Percentiles rank a stretch among this genome's conserved stretches.
Evolutionary conservation across 2,888 invertebrate species (phyloP).

Genomic region (Drosophila infuscata): DNA sequence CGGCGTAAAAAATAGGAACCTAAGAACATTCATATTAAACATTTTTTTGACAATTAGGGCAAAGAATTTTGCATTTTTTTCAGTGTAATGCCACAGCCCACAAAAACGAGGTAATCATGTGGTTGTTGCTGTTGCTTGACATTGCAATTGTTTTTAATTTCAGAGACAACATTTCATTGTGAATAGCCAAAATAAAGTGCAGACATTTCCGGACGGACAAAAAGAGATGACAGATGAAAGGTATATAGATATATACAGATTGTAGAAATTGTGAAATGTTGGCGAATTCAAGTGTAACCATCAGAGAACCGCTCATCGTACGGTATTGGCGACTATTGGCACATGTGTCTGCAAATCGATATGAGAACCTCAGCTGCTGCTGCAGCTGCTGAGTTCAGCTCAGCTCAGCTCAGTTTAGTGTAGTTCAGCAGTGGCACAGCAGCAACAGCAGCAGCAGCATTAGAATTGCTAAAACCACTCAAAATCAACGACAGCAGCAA

Average conservation of each 20-base stretch:
- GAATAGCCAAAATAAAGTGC: conserved; percentile 49
- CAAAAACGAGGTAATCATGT: conserved; percentile 43
- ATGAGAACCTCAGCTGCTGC: conserved; percentile 46
- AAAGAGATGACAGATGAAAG: conserved; percentile 6
- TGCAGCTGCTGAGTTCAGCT: conserved; percentile 37
- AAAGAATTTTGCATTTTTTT: background rate
- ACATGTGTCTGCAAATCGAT: conserved; percentile 50
- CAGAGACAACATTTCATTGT: conserved; percentile 61
- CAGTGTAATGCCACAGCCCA: conserved; percentile 40
- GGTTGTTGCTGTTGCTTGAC: conserved; percentile 50
- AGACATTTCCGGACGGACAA: conserved; percentile 64
- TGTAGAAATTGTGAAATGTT: conserved; percentile 28
- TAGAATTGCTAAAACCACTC: conserved; percentile 80
- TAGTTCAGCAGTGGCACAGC: conserved; percentile 30
- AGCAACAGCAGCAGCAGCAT: conserved; percentile 61
- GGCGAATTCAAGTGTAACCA: conserved; percentile 63
- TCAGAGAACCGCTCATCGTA: conserved; percentile 64
- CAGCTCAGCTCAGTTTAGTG: conserved; percentile 31
- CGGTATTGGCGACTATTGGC: conserved; percentile 62
- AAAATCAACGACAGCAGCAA: conserved; percentile 64
- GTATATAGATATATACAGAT: background rate
- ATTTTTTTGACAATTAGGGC: background rate
- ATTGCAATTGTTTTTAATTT: conserved; percentile 67
- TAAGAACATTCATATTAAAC: background rate
- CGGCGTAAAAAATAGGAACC: background rate